Conservation (phyloP, 2,888 invertebrate species). For the Brassicogethes aeneus region DNA sequence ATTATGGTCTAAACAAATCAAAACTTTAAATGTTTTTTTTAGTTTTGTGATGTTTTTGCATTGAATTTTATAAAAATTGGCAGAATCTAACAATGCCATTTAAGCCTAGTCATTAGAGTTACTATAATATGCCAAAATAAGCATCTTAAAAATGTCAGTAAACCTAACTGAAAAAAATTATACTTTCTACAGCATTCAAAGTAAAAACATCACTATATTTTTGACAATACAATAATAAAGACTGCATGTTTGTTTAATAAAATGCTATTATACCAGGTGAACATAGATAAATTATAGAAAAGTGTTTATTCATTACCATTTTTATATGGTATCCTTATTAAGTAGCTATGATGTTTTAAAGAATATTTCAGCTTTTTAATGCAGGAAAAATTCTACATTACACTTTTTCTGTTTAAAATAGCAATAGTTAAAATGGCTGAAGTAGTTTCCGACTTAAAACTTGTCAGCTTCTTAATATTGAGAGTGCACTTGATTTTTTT, state of each 20-base stretch:
- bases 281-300: neutral
- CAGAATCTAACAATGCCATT: neutral
- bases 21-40: constrained; percentile 4
- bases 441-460: neutral
- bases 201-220: constrained; percentile 14
- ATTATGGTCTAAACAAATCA: constrained; percentile 4
- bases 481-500: neutral
- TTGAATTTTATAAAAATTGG: neutral
- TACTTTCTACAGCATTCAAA: no score
- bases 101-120: no score
- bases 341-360: neutral
- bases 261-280: constrained; percentile 9
- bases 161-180: no score
- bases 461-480: neutral
- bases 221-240: constrained; percentile 33
- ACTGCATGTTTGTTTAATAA: constrained; percentile 22
- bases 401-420: no score
- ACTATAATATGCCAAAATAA: no score
- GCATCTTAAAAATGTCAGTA: no score
- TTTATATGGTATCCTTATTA: neutral
- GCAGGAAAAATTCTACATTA: no score
- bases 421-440: neutral
- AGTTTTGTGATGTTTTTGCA: neutral
- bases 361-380: no score
- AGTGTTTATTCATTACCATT: neutral